Evolutionary conservation across 1,140 invertebrate genomes (phyloP), one percentile per base, ranked within the genome.

Genomic region (Pantala flavescens): DNA sequence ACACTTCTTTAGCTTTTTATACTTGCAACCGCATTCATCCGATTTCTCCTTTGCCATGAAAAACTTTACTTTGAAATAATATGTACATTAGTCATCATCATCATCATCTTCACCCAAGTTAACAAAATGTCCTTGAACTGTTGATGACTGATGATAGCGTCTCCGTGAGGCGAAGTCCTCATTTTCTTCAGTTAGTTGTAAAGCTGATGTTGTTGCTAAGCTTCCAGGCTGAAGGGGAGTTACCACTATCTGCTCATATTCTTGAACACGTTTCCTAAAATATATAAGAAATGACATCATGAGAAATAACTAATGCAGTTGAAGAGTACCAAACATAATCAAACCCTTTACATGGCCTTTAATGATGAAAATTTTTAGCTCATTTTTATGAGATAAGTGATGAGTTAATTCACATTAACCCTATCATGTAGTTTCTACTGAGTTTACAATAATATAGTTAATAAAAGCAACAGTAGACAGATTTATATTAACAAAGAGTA

Each of bases 161-260:
- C 93, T 89, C 78, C 96, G 87, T 43, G 90, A 90, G 0, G 93
- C 89, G 83, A 97, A 98, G 83, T 98, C 96, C 82, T 93, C 90
- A 83, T 98, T 98, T 79, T 97, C 94, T 80, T 97, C 95, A 76
- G 95, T 98, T 24, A 97, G 84, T 81, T 96, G 93, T 21, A 63
- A 21, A 5, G 49, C 3, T 72, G 94, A 88, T 23, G 93, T 90
- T 77, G 89, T 89, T 23, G 94, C 87, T 79, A 93, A 87, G 11
- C 97, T 88, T 71, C 90, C 91, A 0, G 93, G 91, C 79, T 93
- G 91, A 12, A 90, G 88, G 0, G 95, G 93, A 5, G 94, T 93
- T 71, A 97, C 93, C 0, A 97, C 90, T 78, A 97, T 91, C 82
- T 96, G 93, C 79, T 97, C 94, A 78, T 94, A 94, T 80, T 93